These are phyloP conservation scores for Phoxinus dragarum DNA, from an alignment of 2,797 vertebrate genomes.

Conservation along the genomic window DNA sequence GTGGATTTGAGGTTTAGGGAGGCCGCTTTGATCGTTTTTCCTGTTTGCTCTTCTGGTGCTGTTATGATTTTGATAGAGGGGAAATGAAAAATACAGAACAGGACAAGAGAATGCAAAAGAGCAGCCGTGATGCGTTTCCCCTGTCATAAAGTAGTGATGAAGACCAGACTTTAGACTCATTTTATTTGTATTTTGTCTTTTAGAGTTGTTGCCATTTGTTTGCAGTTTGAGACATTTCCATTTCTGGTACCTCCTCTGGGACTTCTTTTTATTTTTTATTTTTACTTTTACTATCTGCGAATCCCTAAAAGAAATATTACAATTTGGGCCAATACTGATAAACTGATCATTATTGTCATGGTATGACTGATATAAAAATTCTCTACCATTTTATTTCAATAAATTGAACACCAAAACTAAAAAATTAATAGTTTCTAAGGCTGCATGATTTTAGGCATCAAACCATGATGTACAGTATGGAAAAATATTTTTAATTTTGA, in stretches of 20 bases:
- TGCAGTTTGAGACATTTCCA: constrained; percentile 12
- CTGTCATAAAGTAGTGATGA: constrained; percentile 26
- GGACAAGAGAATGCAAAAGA: constrained; percentile 34
- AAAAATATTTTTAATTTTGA: not conserved
- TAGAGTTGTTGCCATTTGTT: constrained; percentile 31
- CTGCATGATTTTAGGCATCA: not conserved
- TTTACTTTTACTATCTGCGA: too few relatives aligned
- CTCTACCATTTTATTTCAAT: not conserved
- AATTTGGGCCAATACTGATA: not conserved
- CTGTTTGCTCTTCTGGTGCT: constrained; percentile 38
- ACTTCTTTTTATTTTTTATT: not conserved
- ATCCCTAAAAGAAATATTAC: too few relatives aligned
- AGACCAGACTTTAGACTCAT: constrained; percentile 24
- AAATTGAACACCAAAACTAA: not conserved
- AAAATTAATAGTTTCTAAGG: not conserved
- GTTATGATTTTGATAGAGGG: constrained; percentile 51
- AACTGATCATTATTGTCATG: not conserved
- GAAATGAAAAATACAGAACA: constrained; percentile 52
- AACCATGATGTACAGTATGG: not conserved
- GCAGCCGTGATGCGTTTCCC: not conserved
- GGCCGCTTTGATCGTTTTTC: constrained; percentile 50
- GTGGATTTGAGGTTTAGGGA: constrained; percentile 46
- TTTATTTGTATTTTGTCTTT: constrained; percentile 33
- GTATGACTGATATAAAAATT: not conserved
- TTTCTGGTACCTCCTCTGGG: not conserved